Conservation (phyloP, 2,888 invertebrate genomes). For the Aproaerema taeniolella region DNA sequence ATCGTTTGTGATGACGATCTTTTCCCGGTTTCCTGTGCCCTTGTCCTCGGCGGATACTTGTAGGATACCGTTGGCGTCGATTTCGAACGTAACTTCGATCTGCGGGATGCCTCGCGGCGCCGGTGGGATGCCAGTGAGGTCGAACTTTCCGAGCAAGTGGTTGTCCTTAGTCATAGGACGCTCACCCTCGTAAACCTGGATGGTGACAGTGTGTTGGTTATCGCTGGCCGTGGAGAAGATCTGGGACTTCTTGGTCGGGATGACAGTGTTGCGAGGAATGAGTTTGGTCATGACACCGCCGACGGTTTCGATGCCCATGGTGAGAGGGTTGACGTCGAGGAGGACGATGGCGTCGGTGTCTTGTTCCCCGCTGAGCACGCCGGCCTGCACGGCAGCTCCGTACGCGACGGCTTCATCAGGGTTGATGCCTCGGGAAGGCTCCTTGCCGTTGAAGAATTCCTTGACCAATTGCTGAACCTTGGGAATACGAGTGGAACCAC, state of each 20-base stretch:
- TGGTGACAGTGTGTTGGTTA: constrained; percentile 99
- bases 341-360: constrained; percentile 97
- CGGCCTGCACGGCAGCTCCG: constrained; percentile 99
- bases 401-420: constrained; percentile 99
- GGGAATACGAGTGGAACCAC: constrained; percentile 99
- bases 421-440: constrained; percentile 98
- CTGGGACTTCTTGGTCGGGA: constrained; percentile 99
- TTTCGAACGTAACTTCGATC: constrained; percentile 96
- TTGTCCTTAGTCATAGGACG: constrained; percentile 99
- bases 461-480: constrained; percentile 96
- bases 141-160: constrained; percentile 98
- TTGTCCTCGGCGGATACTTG: constrained; percentile 99
- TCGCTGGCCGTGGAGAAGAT: constrained; percentile 99
- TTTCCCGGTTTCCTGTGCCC: constrained; percentile 98
- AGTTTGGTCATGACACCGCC: constrained; percentile 99
- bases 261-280: constrained; percentile 98
- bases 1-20: constrained; percentile 99
- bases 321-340: constrained; percentile 98
- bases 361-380: constrained; percentile 97
- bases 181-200: constrained; percentile 99
- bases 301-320: constrained; percentile 99
- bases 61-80: constrained; percentile 95
- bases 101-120: constrained; percentile 95
- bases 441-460: constrained; percentile 98
- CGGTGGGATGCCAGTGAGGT: constrained; percentile 97